Base-by-base conservation (phyloP, 2,113 vertebrate species). In the Otus sunia region DNA sequence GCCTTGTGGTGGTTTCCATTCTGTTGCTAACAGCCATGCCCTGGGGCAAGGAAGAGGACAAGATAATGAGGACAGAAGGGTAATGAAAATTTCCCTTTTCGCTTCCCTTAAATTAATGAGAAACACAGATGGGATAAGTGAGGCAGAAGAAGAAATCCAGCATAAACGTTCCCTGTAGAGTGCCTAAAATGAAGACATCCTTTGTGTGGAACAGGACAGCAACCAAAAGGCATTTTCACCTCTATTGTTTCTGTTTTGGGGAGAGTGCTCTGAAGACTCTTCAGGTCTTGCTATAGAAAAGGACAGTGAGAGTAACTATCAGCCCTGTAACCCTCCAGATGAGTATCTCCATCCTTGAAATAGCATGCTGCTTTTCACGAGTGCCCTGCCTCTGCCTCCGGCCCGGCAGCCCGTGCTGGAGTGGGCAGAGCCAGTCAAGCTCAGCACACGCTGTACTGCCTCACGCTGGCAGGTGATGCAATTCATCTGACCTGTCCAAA, bases 81-180 rank as follows among this genome's bases (percentile, higher is more conserved):
- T 43, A 83, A 34, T 17, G 53, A 74, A 80, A 73, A 56, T 77
- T 58, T 88, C 47, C 34, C 52, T 84, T 86, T 67, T 77, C 47
- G 52, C 36, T 84, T 86, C 56, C 39, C 36, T 91, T 83, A 92
- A 93, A 84, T 94, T 93, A 92, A 88, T 36, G 34, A 84, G 60
- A n/a, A 66, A 62, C 64, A 85, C 90, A 88, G 88, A 81, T 81
- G 88, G 94, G 60, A 3, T 73, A 83, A 90, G 43, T 30, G 86
- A 96, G 59, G 90, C 68, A 79, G 82, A 92, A 96, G 59, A 91
- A 88, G 45, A 93, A 88, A 90, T 59, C 14, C 50, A 86, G 43
- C 49, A 21, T 68, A 68, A 92, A 37, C 11, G 6, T 80, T 88
- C 32, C 4, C 1, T 64, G 69, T 39, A 56, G 68, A 73, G 36